Evolutionary conservation across 1,140 invertebrate genomes (phyloP).

Genomic region (Leptinotarsa defecta): DNA sequence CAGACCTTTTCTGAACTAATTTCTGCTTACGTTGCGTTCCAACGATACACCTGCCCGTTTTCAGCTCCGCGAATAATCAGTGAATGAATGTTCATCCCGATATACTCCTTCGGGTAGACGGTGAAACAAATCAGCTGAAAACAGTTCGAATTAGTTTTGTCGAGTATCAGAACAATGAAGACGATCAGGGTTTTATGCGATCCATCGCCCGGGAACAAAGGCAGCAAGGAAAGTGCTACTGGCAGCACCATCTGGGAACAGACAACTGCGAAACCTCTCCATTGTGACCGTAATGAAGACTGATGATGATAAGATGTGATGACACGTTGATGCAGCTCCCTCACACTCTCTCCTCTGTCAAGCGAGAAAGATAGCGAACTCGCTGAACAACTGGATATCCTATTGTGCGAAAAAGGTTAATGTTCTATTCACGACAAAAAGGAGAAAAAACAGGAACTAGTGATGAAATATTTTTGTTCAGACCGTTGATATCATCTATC

Average conservation of each 20-base stretch:
- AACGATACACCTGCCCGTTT: background rate
- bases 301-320: constrained; percentile 51
- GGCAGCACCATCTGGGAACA: constrained; percentile 47
- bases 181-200: constrained; percentile 41
- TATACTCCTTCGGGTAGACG: background rate
- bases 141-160: constrained; percentile 46
- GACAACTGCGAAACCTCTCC: constrained; percentile 47
- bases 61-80: background rate
- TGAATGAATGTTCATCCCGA: background rate
- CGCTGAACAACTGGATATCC: background rate
- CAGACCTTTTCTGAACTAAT: too few relatives aligned
- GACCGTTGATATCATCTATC: too few relatives aligned
- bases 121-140: constrained; percentile 32
- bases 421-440: background rate
- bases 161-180: constrained; percentile 45
- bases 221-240: constrained; percentile 34
- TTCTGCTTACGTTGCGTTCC: background rate
- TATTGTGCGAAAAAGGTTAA: background rate
- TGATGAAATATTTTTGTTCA: too few relatives aligned
- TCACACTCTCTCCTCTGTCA: background rate
- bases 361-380: background rate
- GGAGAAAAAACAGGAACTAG: too few relatives aligned
- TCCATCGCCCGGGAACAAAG: constrained; percentile 45
- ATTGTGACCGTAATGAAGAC: constrained; percentile 55
- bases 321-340: constrained; percentile 30